These are phyloP conservation scores for Pemphredon lugubris DNA, from an alignment of 2,888 invertebrate genomes.

Conservation along the genomic window DNA sequence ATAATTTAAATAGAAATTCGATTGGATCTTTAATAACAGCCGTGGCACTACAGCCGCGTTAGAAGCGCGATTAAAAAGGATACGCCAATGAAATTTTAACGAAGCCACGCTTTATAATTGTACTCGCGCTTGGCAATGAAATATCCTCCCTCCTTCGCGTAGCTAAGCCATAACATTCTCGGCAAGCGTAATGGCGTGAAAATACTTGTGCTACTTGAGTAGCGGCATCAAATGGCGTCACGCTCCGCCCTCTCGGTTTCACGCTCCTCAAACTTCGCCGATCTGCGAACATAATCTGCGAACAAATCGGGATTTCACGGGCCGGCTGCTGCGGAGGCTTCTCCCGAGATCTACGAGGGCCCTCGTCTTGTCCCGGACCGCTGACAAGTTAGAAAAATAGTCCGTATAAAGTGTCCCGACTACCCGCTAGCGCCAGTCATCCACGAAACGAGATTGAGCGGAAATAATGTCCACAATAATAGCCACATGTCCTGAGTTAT, in stretches of 20 bases:
- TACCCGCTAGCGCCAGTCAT: slow-evolving; percentile 12
- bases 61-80: too few species aligned
- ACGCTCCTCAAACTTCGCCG: slow-evolving; percentile 72
- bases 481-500: too few species aligned
- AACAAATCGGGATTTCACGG: slow-evolving; percentile 78
- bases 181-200: slow-evolving; percentile 56
- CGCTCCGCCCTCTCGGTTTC: slow-evolving; percentile 74
- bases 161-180: not conserved
- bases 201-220: slow-evolving; percentile 60
- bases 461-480: slow-evolving; percentile 1
- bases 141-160: too few species aligned
- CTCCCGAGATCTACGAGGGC: slow-evolving; percentile 56
- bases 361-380: slow-evolving; percentile 31
- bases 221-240: slow-evolving; percentile 68
- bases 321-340: slow-evolving; percentile 63
- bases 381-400: slow-evolving; percentile 24
- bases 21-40: too few species aligned
- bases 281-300: slow-evolving; percentile 75
- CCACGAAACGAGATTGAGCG: not conserved
- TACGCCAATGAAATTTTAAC: too few species aligned
- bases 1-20: too few species aligned
- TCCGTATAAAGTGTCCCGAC: slow-evolving; percentile 14
- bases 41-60: too few species aligned
- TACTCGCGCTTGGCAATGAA: too few species aligned
- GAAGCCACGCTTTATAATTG: too few species aligned